A percentile compares a stretch with the other conserved stretches of the same genome.
phyloP scores from a whole-genome alignment of 2,888 invertebrate genomes.

The Tachina grossa region DNA sequence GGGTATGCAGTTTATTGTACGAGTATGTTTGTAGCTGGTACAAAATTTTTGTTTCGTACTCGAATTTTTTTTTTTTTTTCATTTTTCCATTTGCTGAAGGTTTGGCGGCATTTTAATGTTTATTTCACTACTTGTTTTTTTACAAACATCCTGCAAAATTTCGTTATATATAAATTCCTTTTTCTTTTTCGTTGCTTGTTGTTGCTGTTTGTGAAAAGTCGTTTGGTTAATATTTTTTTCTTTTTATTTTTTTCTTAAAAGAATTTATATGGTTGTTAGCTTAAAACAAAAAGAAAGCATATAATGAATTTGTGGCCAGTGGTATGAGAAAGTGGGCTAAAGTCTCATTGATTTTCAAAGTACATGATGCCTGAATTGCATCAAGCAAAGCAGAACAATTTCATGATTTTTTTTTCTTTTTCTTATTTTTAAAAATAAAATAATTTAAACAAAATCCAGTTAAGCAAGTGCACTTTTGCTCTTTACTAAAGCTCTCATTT shows the following conservation, averaged over 20 bases:
- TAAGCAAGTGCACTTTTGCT: too few relatives aligned
- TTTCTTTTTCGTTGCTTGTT: background rate
- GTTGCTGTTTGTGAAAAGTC: background rate
- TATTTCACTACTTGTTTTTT: background rate
- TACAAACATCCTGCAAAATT: background rate
- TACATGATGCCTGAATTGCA: background rate
- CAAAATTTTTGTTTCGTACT: background rate
- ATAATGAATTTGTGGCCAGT: background rate
- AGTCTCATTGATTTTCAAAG: constrained; percentile 1
- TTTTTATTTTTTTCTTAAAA: background rate
- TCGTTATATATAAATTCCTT: background rate
- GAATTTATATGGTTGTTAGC: constrained; percentile 10
- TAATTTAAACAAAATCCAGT: too few relatives aligned
- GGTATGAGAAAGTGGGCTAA: background rate
- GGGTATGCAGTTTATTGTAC: background rate
- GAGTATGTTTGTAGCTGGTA: constrained; percentile 5
- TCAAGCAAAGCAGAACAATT: too few relatives aligned
- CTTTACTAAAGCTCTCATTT: too few relatives aligned
- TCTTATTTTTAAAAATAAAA: too few relatives aligned
- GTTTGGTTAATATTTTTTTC: background rate
- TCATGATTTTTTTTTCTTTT: too few relatives aligned
- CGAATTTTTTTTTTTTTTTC: background rate
- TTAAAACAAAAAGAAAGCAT: background rate
- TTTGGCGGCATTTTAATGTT: background rate
- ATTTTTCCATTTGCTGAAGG: background rate